A percentile compares a stretch with the other conserved stretches of the same genome.
Conservation (phyloP, 2,113 vertebrate species). For the Poeciliopsis turrubarensis region DNA sequence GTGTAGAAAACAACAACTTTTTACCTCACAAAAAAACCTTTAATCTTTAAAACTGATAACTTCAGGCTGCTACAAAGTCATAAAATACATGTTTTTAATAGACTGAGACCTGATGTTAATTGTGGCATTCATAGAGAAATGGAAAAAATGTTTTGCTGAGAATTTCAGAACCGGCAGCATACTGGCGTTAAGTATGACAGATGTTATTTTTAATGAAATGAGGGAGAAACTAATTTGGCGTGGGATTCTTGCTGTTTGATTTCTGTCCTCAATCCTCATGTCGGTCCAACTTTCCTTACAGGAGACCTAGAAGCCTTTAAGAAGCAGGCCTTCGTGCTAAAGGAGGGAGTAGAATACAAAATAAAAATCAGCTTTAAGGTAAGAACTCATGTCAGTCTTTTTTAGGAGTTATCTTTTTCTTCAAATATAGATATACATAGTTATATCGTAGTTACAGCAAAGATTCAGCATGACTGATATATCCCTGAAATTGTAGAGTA, state of each 20-base stretch:
- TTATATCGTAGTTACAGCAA: neutral
- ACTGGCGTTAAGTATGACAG: too few species aligned
- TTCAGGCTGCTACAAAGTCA: too few species aligned
- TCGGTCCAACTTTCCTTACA: conserved; percentile 42
- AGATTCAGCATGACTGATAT: neutral
- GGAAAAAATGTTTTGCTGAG: too few species aligned
- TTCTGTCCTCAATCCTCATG: neutral
- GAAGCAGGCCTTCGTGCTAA: conserved; percentile 88
- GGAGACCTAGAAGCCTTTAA: conserved; percentile 90
- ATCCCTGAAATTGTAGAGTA: neutral
- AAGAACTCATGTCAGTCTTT: conserved; percentile 38
- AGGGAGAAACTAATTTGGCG: neutral
- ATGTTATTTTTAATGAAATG: too few species aligned
- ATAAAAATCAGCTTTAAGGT: conserved; percentile 96
- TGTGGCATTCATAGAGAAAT: too few species aligned
- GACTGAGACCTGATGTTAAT: too few species aligned
- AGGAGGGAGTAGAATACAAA: conserved; percentile 92
- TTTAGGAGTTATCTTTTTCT: too few species aligned
- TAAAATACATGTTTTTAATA: too few species aligned
- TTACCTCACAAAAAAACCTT: too few species aligned
- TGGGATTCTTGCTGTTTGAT: neutral
- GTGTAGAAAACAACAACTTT: too few species aligned
- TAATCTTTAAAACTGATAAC: too few species aligned
- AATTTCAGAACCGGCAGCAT: too few species aligned
- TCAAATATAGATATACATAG: neutral